Base-by-base conservation (phyloP, 2,113 vertebrate species). In the mouse (Mus musculus) region DNA sequence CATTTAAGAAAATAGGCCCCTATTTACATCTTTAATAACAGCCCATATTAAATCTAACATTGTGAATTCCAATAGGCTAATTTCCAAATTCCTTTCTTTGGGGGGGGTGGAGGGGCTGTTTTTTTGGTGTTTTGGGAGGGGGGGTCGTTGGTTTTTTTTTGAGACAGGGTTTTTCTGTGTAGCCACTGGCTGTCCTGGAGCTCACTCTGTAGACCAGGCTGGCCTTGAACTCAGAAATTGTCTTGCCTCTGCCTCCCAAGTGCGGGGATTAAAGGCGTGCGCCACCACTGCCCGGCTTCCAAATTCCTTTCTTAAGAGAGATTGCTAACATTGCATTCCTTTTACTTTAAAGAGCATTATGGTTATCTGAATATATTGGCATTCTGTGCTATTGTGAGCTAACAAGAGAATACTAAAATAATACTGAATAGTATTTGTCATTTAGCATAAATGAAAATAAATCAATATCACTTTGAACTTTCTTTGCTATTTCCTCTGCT, bases 401-500 rank as follows among this genome's bases (percentile, higher is more conserved):
- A 92, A 72, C 90, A 36, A 92, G 39, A 39, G 20, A 91, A 1
- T 61, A 90, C 24, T 84, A 46, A 88, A 39, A 69, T 69, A 67
- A 80, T 72, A 86, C 72, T 94, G 59, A 89, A 59, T 42, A 42
- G 16, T 46, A 42, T 87, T 73, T 93, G 80, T 84, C 67, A 90
- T 89, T 93, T 13, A 61, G 52, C 11, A 54, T 63, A 91, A 80
- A 76, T n/a, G 88, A 85, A 81, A 95, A 46, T 90, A 56, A 91
- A 73, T 91, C 42, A 67, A 33, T 88, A 67, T 12, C 9, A 49
- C 26, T 22, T 20, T 88, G 26, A 84, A 33, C 82, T 28, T 85
- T 77, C 17, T 92, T 97, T 98, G 92, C 88, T 96, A 5, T 95
- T 98, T 97, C 30, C 8, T 75, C 65, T 97, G 72, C 81, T 97